Evolutionary conservation across 2,888 invertebrate genomes (phyloP).

Genomic region (Trissonchulus sp.): DNA sequence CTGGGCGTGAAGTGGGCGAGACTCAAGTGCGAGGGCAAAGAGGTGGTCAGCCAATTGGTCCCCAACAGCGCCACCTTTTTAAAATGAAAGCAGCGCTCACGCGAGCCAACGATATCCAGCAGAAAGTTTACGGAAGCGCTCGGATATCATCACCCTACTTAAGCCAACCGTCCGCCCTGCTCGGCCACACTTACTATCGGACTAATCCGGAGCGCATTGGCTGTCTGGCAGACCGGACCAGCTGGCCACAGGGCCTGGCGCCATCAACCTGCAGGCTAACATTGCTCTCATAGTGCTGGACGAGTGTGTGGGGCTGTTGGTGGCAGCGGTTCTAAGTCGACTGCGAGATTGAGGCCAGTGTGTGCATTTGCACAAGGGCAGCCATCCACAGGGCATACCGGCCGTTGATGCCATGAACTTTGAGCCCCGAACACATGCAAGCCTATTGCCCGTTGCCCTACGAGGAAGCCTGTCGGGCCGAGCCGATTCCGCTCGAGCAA

Average conservation of each 20-base stretch:
- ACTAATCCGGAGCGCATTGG: slow-evolving; percentile 57
- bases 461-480: background rate
- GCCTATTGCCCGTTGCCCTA: background rate
- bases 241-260: slow-evolving; percentile 75
- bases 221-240: slow-evolving; percentile 71
- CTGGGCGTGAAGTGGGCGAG: background rate
- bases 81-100: slow-evolving; percentile 69
- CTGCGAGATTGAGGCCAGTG: slow-evolving; percentile 62
- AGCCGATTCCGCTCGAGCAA: no score
- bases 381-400: slow-evolving; percentile 30
- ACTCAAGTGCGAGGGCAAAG: background rate
- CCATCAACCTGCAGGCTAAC: slow-evolving; percentile 69
- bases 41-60: slow-evolving; percentile 68
- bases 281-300: slow-evolving; percentile 67
- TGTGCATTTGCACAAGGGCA: slow-evolving; percentile 49
- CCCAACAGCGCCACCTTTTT: slow-evolving; percentile 88
- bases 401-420: slow-evolving; percentile 30
- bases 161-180: slow-evolving; percentile 71
- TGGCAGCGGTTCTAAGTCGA: slow-evolving; percentile 71
- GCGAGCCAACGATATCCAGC: slow-evolving; percentile 65
- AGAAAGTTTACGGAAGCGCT: slow-evolving; percentile 91
- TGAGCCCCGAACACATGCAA: background rate
- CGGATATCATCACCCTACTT: slow-evolving; percentile 67
- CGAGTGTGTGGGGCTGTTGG: slow-evolving; percentile 74
- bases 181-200: slow-evolving; percentile 75